Evolutionary conservation across 1,140 invertebrate genomes (phyloP), one percentile per base, ranked within the genome.

Genomic region (Pissodes strobi): DNA sequence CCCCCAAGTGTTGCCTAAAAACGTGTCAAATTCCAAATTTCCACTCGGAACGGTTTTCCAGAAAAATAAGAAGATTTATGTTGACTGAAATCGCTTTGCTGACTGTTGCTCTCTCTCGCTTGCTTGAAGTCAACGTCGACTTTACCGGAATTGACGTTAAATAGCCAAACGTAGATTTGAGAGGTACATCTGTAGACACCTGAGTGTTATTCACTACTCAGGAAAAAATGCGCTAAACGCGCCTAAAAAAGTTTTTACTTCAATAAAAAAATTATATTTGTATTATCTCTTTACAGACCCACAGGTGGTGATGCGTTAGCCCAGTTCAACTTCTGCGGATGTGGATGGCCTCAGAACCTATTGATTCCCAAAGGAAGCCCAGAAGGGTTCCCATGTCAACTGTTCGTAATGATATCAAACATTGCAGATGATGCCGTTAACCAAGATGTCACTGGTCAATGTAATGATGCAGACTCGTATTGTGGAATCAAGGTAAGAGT

Each of bases 291-390:
- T 15, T 38, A 17, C 25, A 60, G 87, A 0, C 85, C 86, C 1
- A 76, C 78, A 71, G 75, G n/a, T n/a, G n/a, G n/a, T 0, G 72
- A 82, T 2, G 75, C 80, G 1, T 80, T 84, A 21, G 81, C 82
- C 0, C 80, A 84, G 69, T 89, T 87, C 78, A 88, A 90, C 75
- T 90, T 89, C 82, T 93, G 92, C 76, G 90, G 91, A 27, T 94
- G 91, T 74, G 92, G 92, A 41, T 93, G 91, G 90, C 92, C 92
- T 1, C 85, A 92, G 41, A 90, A 94, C 73, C 86, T 94, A 86
- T 81, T 94, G 1, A 74, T 92, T 22, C 88, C 91, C 0, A 90
- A 87, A 77, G 92, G 92, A 19, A 85, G 78, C 1, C 75, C 81
- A 1, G 82, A 84, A 56, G 91, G 91, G 18, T 86, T 85, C 73